Percentiles rank a stretch among this genome's conserved stretches.
Conservation (phyloP, 2,797 vertebrate species). For the Eremophila alpestris region DNA sequence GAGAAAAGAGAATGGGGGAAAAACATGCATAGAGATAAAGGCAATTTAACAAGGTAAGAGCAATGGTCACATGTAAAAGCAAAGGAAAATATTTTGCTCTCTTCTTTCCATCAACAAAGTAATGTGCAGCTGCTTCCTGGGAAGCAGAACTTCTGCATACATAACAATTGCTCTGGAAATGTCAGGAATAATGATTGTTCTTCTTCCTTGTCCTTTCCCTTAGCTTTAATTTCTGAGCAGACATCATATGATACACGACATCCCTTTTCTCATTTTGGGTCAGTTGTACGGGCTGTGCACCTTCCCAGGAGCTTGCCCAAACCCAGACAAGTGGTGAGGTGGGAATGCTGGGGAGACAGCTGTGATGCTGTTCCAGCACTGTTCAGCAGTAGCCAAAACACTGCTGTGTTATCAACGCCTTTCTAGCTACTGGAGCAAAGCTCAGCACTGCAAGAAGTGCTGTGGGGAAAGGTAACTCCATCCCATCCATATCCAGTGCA, state of each 20-base stretch:
- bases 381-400: neutral
- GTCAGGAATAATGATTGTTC: neutral
- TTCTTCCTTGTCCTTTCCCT: neutral
- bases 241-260: neutral
- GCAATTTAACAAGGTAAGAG: neutral
- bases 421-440: neutral
- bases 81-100: neutral
- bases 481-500: neutral
- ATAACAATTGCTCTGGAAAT: neutral
- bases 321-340: neutral
- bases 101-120: neutral
- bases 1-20: neutral
- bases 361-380: neutral
- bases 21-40: neutral
- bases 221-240: neutral
- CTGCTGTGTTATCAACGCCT: neutral
- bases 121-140: neutral
- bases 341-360: neutral
- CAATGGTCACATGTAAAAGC: neutral
- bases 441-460: neutral
- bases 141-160: neutral
- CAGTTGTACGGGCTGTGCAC: neutral
- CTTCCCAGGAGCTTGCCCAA: neutral
- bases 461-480: neutral
- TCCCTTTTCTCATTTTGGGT: neutral